Evolutionary conservation across 2,113 vertebrate species (phyloP), one percentile per base, ranked within the genome.

Genomic region (Bubalus kerabau): DNA sequence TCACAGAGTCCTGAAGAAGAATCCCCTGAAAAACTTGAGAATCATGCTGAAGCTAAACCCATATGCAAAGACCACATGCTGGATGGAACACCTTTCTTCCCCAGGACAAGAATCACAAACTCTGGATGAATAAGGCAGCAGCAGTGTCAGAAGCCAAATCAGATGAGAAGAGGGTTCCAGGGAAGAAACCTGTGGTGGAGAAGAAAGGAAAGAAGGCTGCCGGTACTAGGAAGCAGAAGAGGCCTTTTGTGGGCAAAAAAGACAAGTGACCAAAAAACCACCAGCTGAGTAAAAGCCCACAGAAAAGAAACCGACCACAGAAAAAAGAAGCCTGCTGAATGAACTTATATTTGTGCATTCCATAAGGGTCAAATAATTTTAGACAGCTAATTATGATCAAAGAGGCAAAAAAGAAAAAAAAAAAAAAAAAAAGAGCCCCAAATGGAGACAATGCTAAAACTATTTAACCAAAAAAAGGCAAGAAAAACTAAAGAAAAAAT

Each of bases 41-140:
- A 98, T 99, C 89, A 99, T 99, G 99, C 98, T 99, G 98, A 99
- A 99, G 97, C 97, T 99, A 97, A 99, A 99, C 98, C 99, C 99
- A 0, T 99, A 99, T 0, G 99, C 99, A 98, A 99, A 99, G 98
- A 99, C 99, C 0, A 99, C 99, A 97, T 99, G 99, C 21, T 99
- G 99, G 97, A 99, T 99, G 99, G 97, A 99, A 99, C 95, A 99
- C 99, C 90, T 99, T 99, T 92, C 99, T 99, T 52, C 97, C 99
- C 97, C 99, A 99, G 24, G 99, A 99, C 48, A 99, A 97, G 46
- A 98, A 99, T 3, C 98, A 98, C 90, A 99, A 99, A 57, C 95
- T 98, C 3, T 98, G 98, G 40, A 81, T 99, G 26, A 96, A 98
- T 96, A 99, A 98, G 89, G 98, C 87, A 0, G 98, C 97, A 6